Evolutionary conservation across 2,888 invertebrate species (phyloP), one percentile per base, ranked within the genome.

Genomic region (Drosophila mulleri): DNA sequence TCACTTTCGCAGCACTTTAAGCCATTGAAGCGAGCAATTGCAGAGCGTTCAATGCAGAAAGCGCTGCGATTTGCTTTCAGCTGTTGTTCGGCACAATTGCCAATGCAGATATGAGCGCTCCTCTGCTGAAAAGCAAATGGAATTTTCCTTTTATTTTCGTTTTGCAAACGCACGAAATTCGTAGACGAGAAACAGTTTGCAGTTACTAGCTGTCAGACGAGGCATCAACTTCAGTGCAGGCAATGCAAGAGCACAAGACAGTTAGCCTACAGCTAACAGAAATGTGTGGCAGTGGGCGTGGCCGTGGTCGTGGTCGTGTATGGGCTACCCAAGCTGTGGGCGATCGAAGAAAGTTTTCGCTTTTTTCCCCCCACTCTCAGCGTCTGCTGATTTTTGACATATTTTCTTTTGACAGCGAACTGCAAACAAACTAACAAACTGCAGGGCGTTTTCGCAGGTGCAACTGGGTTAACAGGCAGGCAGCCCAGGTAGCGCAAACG

Each of bases 311-410:
- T 37, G 65, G 58, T 66, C 53, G 47, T 60, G 67, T 56, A 52
- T 53, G 67, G 53, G 29, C 2, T 7, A 18, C 7, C 12, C 62
- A 37, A 48, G 71, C 84, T 80, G 67, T 73, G 68, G 83, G 88
- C 90, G 67, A 80, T 82, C 72, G 86, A 82, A 76, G 72, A 60
- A 72, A 68, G 67, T 52, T 61, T 68, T 23, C 23, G 16, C 9
- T 37, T 18, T 54, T 26, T 68, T 35, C 37, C 37, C 73, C 48
- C 18, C 18, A 29, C 48, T 7, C 57, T 48, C 59, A 41, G 45
- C 45, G 57, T 77, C 60, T 69, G 66, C 74, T 84, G 89, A 84
- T 84, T 85, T 84, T 88, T 88, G 88, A 88, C 84, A 84, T 89
- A 89, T 89, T 89, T 84, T 88, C 83, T 76, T 79, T 79, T 88